These are phyloP conservation scores for Eristalis pertinax DNA, from an alignment of 2,888 invertebrate species.

Conservation along the genomic window DNA sequence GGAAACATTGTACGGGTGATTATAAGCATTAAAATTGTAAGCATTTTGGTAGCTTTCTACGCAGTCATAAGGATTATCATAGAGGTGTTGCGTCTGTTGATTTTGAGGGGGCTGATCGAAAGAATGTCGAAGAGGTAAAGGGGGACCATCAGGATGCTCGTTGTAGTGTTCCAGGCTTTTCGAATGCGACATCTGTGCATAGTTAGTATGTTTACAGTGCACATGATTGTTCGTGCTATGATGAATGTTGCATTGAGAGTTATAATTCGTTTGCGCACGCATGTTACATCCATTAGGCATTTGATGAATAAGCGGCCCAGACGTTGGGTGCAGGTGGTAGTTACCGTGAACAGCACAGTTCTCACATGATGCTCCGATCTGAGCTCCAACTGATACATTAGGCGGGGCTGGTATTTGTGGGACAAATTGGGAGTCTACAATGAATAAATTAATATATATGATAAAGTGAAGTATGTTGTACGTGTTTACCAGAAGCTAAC, in stretches of 20 bases:
- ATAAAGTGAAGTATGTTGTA: not conserved
- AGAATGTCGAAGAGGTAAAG: constrained; percentile 80
- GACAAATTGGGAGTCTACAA: constrained; percentile 66
- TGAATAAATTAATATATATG: not conserved
- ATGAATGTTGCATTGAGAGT: constrained; percentile 68
- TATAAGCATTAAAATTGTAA: constrained; percentile 73
- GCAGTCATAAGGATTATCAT: constrained; percentile 79
- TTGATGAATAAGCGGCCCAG: constrained; percentile 72
- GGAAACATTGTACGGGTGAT: constrained; percentile 80
- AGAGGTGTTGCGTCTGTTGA: constrained; percentile 75
- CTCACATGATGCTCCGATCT: constrained; percentile 63
- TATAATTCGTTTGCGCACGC: constrained; percentile 49
- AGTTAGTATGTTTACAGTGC: constrained; percentile 60
- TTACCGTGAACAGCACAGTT: constrained; percentile 66
- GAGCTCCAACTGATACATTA: constrained; percentile 12
- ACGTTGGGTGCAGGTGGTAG: constrained; percentile 66
- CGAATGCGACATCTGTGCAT: constrained; percentile 79
- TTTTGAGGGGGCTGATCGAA: constrained; percentile 80
- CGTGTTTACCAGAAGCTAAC: constrained; percentile 68
- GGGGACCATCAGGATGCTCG: constrained; percentile 75
- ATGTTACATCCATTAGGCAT: constrained; percentile 71
- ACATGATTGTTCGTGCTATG: constrained; percentile 38
- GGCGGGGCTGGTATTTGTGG: constrained; percentile 65
- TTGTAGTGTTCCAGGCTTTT: constrained; percentile 81
- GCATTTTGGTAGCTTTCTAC: constrained; percentile 78